phyloP scores from a whole-genome alignment of 2,113 vertebrate species.

The Hippocampus zosterae region DNA sequence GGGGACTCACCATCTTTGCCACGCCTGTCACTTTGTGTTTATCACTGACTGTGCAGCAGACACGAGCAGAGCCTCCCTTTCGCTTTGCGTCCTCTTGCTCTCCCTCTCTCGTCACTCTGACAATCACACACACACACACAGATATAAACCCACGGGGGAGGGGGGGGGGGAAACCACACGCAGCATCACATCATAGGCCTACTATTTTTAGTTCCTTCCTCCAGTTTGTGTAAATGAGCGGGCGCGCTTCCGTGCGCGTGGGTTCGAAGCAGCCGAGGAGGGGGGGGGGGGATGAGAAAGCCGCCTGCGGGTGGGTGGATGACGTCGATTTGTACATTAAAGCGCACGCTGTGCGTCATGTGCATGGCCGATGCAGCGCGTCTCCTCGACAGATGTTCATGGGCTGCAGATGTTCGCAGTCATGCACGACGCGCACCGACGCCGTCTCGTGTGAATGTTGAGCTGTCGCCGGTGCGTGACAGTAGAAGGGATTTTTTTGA shows the following conservation, averaged over 20 bases:
- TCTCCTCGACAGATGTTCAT: constrained; percentile 43
- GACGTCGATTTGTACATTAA: constrained; percentile 49
- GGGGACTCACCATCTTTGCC: constrained; percentile 34
- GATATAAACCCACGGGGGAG: constrained; percentile 63
- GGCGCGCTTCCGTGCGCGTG: constrained; percentile 26
- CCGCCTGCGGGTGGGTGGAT: constrained; percentile 34
- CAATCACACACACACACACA: constrained; percentile 50
- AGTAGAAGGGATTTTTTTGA: constrained; percentile 17
- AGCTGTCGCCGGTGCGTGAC: constrained; percentile 17
- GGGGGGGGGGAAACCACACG: constrained; percentile 67
- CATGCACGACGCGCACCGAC: constrained; percentile 35
- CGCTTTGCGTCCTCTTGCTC: constrained; percentile 36
- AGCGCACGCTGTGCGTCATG: constrained; percentile 32
- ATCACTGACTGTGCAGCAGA: constrained; percentile 40
- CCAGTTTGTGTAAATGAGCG: constrained; percentile 54
- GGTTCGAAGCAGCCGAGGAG: constrained; percentile 11
- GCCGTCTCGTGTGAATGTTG: constrained; percentile 17
- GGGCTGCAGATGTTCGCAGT: constrained; percentile 24
- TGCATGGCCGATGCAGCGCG: constrained; percentile 33
- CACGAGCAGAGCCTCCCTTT: constrained; percentile 25
- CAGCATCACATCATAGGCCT: constrained; percentile 61
- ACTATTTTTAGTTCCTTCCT: constrained; percentile 70
- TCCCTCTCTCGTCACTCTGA: constrained; percentile 49
- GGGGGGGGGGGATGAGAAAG: constrained; percentile 37
- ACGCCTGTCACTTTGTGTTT: constrained; percentile 47